phyloP scores from a whole-genome alignment of 2,113 vertebrate species.

The Caloenas nicobarica region DNA sequence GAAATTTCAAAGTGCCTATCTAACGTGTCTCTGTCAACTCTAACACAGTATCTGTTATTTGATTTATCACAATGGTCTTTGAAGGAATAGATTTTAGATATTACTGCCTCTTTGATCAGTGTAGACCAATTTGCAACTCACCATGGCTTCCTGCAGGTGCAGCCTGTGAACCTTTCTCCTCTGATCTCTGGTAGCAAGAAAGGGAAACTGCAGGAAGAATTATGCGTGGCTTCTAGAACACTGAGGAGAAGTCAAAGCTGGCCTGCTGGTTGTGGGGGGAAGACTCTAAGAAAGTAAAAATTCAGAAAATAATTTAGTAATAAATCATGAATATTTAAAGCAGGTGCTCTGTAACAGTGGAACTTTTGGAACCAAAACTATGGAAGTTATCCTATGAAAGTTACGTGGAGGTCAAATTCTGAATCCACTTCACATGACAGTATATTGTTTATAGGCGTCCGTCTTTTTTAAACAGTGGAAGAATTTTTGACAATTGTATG shows the following conservation, averaged over 20 bases:
- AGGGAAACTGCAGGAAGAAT: background rate
- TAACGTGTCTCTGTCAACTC: background rate
- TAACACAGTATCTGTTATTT: background rate
- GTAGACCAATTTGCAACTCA: background rate
- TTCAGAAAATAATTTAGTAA: background rate
- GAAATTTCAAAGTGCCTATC: background rate
- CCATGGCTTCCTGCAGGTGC: accelerated
- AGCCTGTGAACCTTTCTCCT: background rate
- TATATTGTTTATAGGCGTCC: background rate
- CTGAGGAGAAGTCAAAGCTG: background rate
- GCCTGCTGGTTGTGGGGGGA: background rate
- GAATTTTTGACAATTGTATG: background rate
- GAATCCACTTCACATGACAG: background rate
- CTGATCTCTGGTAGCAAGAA: background rate
- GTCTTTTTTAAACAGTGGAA: background rate
- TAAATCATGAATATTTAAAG: background rate
- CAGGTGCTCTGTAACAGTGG: background rate
- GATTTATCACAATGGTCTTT: background rate
- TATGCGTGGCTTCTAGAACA: background rate
- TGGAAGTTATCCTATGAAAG: background rate
- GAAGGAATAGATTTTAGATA: background rate
- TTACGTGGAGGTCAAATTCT: background rate
- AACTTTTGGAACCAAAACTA: background rate
- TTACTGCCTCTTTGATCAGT: background rate
- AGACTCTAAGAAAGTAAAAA: background rate